phyloP scores from a whole-genome alignment of 2,797 vertebrate species.

The Ambastaia sidthimunki region DNA sequence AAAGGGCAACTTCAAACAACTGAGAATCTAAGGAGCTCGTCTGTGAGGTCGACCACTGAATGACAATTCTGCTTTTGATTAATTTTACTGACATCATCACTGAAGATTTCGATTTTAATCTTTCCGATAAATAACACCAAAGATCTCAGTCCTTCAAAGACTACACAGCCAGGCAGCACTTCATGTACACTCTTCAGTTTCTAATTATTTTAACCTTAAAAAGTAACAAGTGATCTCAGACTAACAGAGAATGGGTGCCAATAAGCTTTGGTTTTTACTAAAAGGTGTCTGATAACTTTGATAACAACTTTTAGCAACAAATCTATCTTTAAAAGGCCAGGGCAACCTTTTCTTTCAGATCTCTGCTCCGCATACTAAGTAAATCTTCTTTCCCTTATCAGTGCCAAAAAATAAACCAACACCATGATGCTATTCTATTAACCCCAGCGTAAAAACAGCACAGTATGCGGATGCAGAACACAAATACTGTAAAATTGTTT shows the following conservation, averaged over 20 bases:
- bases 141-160: too few species aligned
- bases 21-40: background rate
- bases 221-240: background rate
- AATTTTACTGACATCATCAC: background rate
- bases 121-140: background rate
- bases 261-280: background rate
- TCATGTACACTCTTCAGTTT: background rate
- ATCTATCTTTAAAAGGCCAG: background rate
- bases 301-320: slow-evolving; percentile 4
- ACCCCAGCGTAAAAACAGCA: slow-evolving; percentile 15
- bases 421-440: slow-evolving; percentile 33
- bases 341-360: background rate
- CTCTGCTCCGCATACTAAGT: background rate
- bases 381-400: slow-evolving; percentile 14
- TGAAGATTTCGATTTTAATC: background rate
- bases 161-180: too few species aligned
- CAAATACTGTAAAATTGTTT: slow-evolving; percentile 22
- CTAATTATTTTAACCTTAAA: slow-evolving; percentile 9
- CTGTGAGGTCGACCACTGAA: background rate
- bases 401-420: slow-evolving; percentile 4
- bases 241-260: background rate
- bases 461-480: background rate
- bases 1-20: background rate
- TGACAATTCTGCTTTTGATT: background rate
- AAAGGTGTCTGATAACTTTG: background rate